Evolutionary conservation across 2,888 invertebrate species (phyloP), one percentile per base, ranked within the genome.

Genomic region (Leucoma salicis): DNA sequence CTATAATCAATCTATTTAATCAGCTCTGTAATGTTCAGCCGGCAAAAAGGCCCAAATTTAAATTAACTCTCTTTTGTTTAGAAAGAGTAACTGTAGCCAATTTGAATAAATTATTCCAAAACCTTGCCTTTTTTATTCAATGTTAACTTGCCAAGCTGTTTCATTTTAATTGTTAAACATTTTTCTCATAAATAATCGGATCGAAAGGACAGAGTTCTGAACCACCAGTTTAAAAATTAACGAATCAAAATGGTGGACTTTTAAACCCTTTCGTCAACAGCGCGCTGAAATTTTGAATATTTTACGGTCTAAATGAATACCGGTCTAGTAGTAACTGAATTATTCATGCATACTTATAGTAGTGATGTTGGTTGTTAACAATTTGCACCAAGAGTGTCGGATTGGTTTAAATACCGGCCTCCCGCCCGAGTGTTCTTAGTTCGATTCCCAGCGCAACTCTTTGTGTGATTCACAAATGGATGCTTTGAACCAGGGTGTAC

Each of bases 161-260:
- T 43, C 14, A 42, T 40, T 52, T 49, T 45, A 59, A 49, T 59
- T 51, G 52, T 35, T 14, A 29, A 44, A 40, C 36, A 51, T 49
- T 46, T 50, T 54, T 45, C 40, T 15, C 29, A 34, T 39, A 33
- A 52, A 45, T 41, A 39, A 46, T 38, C 21, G 15, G 28, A 28
- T 14, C 21, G 12, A 31, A 38, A 21, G 31, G 39, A 35, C 35
- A 8, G 35, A 7, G 32, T 31, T 32, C 24, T 27, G 24, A 14
- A 12, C 32, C n/a, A 6, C 16, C n/a, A 10, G 11, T 31, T 35
- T 27, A 31, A 44, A 37, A 39, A 39, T 35, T 28, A 32, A 14
- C 8, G 27, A 27, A 12, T 39, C 29, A 18, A 43, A 43, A 31
- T 39, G 31, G 38, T 31, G 15, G 42, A 7, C 14, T n/a, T n/a